Base-by-base conservation (phyloP, 2,113 vertebrate genomes). In the Mandrillus leucophaeus region DNA sequence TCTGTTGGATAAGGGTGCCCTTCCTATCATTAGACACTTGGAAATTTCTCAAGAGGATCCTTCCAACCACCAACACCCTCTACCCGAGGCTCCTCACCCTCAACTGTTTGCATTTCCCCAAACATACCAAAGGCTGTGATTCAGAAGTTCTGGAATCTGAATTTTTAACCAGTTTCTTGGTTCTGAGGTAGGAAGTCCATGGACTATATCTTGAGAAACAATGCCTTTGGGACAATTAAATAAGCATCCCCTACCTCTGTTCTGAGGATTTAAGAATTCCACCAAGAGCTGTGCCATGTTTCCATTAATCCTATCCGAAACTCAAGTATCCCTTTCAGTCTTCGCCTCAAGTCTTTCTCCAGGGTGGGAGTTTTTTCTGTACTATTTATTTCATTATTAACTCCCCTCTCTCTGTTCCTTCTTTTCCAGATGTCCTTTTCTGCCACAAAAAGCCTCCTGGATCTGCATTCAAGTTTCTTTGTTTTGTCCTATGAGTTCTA, bases 141-240 rank as follows among this genome's bases (percentile, higher is more conserved):
- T 48, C 70, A 27, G 57, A 70, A 73, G 35, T 16, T 61, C 55
- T 83, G 6, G 32, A 72, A 55, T 85, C 32, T 20, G 38, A 79
- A 61, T 38, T 80, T 94, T 85, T 32, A 88, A 45, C 35, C 66
- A 32, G 35, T 80, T 76, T 80, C 70, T 57, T 97, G n/a, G 55
- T 70, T 84, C n/a, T 73, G n/a, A 82, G 80, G 40, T 66, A 10
- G 35, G 32, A 81, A 84, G 76, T 79, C 50, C 48, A 50, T 17
- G 38, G 38, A 13, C 17, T 40, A 2, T 25, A 6, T 57, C 80
- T 40, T 70, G 81, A 75, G 35, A 80, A 85, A 23, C 40, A 89
- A 9, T 45, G 84, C 57, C 32, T 40, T 61, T 45, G 50, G 45
- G 27, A n/a, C 45, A 70, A 48, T 25, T 88, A 25, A 11, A 35